A percentile compares a stretch with the other conserved stretches of the same genome.
Conservation (phyloP, 2,888 invertebrate species). For the Sicus ferrugineus region DNA sequence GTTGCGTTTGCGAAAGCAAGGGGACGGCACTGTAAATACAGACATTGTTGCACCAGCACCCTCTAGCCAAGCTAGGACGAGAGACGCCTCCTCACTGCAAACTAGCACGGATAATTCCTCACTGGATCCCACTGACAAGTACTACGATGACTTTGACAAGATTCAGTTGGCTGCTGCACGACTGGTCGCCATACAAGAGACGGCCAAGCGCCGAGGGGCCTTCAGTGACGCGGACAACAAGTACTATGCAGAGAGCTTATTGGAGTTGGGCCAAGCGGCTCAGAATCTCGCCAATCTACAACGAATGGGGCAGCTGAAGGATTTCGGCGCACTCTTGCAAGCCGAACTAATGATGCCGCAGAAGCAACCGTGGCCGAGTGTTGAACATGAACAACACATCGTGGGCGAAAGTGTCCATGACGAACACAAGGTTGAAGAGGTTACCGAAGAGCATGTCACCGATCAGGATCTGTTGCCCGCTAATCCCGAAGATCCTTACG, state of each 20-base stretch:
- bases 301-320: constrained; percentile 67
- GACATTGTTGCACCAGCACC: constrained; percentile 41
- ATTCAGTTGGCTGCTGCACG: constrained; percentile 69
- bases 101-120: constrained; percentile 22
- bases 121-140: constrained; percentile 44
- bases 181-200: constrained; percentile 70
- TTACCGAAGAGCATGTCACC: constrained; percentile 52
- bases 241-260: constrained; percentile 69
- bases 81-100: constrained; percentile 9
- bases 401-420: neutral
- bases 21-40: constrained; percentile 45
- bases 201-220: constrained; percentile 69
- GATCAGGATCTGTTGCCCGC: constrained; percentile 58
- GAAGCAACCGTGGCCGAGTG: constrained; percentile 40
- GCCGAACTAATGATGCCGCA: constrained; percentile 48
- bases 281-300: constrained; percentile 69
- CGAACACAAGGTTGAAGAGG: constrained; percentile 48
- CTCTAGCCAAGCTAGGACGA: constrained; percentile 24
- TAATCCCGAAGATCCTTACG: constrained; percentile 56
- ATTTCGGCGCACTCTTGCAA: constrained; percentile 66
- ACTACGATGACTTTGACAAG: constrained; percentile 68
- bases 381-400: constrained; percentile 32
- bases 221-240: constrained; percentile 68
- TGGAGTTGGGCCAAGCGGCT: constrained; percentile 68
- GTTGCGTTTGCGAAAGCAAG: constrained; percentile 57